These are phyloP conservation scores for Trichopoda pennipes DNA, from an alignment of 2,888 invertebrate species.

Conservation along the genomic window DNA sequence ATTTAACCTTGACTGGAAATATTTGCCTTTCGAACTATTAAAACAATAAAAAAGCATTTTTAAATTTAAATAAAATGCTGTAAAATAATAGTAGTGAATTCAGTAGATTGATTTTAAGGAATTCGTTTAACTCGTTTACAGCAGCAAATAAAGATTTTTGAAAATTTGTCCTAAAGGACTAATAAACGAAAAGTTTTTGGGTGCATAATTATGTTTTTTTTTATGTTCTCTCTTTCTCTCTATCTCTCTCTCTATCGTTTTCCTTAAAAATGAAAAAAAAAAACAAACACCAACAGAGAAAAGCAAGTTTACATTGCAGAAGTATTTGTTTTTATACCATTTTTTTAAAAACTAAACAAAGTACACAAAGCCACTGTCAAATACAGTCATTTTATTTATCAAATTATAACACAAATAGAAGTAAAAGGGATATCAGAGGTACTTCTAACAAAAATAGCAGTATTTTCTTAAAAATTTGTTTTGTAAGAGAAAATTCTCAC, in stretches of 20 bases:
- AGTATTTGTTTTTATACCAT: conserved; percentile 44
- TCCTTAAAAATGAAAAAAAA: conserved; percentile 6
- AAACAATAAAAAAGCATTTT: too few relatives aligned
- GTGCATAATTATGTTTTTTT: not conserved
- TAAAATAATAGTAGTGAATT: too few relatives aligned
- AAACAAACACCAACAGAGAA: not conserved
- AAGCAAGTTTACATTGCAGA: conserved; percentile 2
- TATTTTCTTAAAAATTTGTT: too few relatives aligned
- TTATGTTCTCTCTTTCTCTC: too few relatives aligned
- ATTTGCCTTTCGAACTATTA: too few relatives aligned
- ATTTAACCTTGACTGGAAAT: conserved; percentile 28
- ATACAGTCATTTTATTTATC: conserved; percentile 29
- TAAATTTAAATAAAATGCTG: too few relatives aligned
- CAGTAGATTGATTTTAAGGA: too few relatives aligned
- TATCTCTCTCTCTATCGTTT: not conserved
- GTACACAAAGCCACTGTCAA: conserved; percentile 31
- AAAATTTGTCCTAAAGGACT: conserved; percentile 1
- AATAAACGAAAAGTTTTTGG: conserved; percentile 12
- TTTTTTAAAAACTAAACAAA: conserved; percentile 22
- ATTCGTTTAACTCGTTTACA: too few relatives aligned
- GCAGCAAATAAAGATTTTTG: not conserved
- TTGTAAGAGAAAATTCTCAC: too few relatives aligned
- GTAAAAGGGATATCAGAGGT: too few relatives aligned
- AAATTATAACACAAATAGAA: conserved; percentile 3
- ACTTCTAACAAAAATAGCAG: too few relatives aligned